Base-by-base conservation (phyloP, 2,888 invertebrate genomes). In the Thecocarcelia acutangulata region DNA sequence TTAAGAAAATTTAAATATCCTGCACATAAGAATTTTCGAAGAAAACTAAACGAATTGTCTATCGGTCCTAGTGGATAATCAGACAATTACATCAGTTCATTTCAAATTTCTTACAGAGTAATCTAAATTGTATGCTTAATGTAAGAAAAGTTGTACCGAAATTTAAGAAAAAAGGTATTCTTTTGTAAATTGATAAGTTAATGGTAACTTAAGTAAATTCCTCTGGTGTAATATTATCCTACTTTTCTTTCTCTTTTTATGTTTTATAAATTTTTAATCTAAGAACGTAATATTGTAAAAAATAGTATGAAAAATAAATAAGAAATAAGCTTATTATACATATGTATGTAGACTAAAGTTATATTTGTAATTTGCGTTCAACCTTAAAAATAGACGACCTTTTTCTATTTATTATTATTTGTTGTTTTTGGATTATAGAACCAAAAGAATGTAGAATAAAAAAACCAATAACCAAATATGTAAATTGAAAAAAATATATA, bases 321-420 rank as follows among this genome's bases (percentile, higher is more conserved):
- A 37, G 2, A 58, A 69, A 42, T 28, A 21, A 40, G 5, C 24
- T 24, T 61, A 52, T 42, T 52, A 52, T 50, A n/a, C n/a, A n/a
- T n/a, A n/a, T n/a, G n/a, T n/a, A n/a, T n/a, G n/a, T n/a, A 33
- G 13, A 33, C 33, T 33, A 33, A 33, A 66, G 24, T 54, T 37
- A 8, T 33, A 15, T 56, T 44, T 44, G 15, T 24, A 66, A 4
- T n/a, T 46, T 17, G 17, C 24, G 17, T 54, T 28, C 5, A 33
- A 33, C 13, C 42, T 66, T 58, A 21, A 58, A 58, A 58, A 70
- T 70, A 70, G 21, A 58, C 33, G n/a, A 69, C 37, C 56, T 58
- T 21, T 48, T 37, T 58, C 5, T 11, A 8, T 2, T 52, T 11
- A 15, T 40, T n/a, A 40, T 28, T 21, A 40, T 24, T 40, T 68